These are phyloP conservation scores for Gallinago media DNA, from an alignment of 2,113 vertebrate species.

Conservation along the genomic window DNA sequence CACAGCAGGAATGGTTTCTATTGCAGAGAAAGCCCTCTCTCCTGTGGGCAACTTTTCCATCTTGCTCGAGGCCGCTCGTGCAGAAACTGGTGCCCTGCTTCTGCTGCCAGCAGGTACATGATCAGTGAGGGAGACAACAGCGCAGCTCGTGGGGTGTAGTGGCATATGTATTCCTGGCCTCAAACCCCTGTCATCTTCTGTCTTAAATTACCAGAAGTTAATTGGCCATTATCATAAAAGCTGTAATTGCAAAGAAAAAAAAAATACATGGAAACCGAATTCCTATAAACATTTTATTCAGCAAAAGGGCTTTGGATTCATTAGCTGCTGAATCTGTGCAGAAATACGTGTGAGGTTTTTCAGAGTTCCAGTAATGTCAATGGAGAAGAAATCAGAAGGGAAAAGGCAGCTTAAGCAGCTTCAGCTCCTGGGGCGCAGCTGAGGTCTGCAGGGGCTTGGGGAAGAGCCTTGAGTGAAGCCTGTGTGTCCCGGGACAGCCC, in stretches of 20 bases:
- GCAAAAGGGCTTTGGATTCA: background rate
- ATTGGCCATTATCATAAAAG: background rate
- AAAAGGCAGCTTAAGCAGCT: background rate
- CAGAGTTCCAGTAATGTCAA: background rate
- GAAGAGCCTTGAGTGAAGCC: background rate
- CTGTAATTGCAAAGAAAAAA: background rate
- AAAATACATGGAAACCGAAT: background rate
- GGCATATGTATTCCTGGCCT: background rate
- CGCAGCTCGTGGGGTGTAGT: background rate
- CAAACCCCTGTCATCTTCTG: background rate
- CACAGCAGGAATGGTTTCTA: background rate
- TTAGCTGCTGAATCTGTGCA: background rate
- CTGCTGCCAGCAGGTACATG: fast-evolving
- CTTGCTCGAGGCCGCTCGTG: background rate
- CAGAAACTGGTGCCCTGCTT: background rate
- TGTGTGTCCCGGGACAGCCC: fast-evolving
- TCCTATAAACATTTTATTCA: background rate
- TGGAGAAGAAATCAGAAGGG: background rate
- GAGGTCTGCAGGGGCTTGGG: background rate
- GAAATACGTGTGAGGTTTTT: background rate
- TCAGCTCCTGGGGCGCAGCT: background rate
- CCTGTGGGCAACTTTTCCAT: background rate
- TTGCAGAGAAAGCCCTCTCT: fast-evolving
- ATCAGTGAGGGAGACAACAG: background rate
- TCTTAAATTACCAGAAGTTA: background rate